Conservation (phyloP, 2,797 vertebrate genomes). For the Liasis olivaceus region DNA sequence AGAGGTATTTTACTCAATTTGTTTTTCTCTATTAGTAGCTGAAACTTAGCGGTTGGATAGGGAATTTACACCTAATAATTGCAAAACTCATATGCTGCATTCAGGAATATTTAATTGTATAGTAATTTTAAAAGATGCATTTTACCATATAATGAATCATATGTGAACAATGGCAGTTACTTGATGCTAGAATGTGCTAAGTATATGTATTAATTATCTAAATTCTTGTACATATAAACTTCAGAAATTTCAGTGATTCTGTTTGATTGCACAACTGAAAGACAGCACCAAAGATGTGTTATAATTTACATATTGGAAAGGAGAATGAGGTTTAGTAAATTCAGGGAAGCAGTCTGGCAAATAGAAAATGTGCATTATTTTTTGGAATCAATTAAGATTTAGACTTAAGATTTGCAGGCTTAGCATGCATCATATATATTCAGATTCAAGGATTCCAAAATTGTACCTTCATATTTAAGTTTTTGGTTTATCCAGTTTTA, state of each 20-base stretch:
- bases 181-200: neutral
- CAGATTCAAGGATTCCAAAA: neutral
- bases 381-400: neutral
- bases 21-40: neutral
- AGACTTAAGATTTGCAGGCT: too few relatives aligned
- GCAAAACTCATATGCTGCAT: neutral
- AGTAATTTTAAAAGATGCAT: too few relatives aligned
- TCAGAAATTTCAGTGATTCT: neutral
- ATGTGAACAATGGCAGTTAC: neutral
- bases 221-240: neutral
- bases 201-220: neutral
- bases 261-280: too few relatives aligned
- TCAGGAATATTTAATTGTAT: neutral
- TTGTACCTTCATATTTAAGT: neutral
- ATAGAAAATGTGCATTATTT: neutral
- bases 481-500: neutral
- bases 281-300: neutral
- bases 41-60: neutral
- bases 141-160: too few relatives aligned
- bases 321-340: neutral
- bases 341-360: neutral
- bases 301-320: neutral
- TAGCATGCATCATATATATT: neutral
- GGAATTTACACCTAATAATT: neutral
- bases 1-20: conserved; percentile 72